phyloP scores from a whole-genome alignment of 2,888 invertebrate genomes.

The Acholoe squamosa region DNA sequence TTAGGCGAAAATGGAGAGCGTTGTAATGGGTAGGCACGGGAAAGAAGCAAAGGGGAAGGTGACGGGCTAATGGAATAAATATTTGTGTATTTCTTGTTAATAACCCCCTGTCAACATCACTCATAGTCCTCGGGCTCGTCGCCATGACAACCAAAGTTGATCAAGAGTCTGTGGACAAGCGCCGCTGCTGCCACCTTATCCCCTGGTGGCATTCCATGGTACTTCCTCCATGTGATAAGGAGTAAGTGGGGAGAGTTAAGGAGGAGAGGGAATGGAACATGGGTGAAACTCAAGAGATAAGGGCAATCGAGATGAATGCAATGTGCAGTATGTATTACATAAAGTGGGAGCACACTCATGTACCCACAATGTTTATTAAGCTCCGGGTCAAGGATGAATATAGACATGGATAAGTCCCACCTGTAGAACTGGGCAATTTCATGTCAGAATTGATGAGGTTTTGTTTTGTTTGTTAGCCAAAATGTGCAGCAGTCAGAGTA shows the following conservation, averaged over 20 bases:
- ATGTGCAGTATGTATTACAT: neutral
- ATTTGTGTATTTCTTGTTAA: conserved; percentile 55
- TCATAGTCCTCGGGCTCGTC: conserved; percentile 25
- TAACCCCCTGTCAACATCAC: conserved; percentile 40
- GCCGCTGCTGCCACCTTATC: neutral
- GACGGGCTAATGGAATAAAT: conserved; percentile 46
- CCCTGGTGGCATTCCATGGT: neutral
- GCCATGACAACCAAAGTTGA: conserved; percentile 48
- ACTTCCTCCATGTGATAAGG: neutral
- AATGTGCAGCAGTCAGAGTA: too few relatives aligned
- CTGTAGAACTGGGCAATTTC: too few relatives aligned
- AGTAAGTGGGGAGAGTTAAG: neutral
- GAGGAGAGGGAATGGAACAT: neutral
- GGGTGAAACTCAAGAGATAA: neutral
- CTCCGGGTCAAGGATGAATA: too few relatives aligned
- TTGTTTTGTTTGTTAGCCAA: too few relatives aligned
- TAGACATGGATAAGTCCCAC: too few relatives aligned
- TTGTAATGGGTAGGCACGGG: neutral
- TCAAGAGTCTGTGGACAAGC: neutral
- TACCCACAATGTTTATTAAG: too few relatives aligned
- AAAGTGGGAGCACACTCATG: neutral
- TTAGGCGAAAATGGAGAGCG: conserved; percentile 39
- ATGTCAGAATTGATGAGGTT: too few relatives aligned
- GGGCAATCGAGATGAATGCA: neutral
- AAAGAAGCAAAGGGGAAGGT: neutral